These are phyloP conservation scores for Amblyteles armatorius DNA, from an alignment of 2,888 invertebrate genomes.

Conservation along the genomic window DNA sequence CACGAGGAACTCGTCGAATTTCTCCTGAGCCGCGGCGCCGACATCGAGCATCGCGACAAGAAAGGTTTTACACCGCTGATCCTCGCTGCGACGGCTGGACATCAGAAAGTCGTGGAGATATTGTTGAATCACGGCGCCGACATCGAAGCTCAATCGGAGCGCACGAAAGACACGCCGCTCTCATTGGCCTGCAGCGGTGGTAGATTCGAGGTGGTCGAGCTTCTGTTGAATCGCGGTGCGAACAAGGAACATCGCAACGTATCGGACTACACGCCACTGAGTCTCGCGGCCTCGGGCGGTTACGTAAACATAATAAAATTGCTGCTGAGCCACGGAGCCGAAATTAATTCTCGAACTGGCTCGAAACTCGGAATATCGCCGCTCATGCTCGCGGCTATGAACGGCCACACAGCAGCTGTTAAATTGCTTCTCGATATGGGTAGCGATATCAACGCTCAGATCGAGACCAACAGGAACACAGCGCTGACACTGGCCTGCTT, in stretches of 20 bases:
- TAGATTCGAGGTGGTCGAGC: slow-evolving; percentile 97
- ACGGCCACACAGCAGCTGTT: slow-evolving; percentile 98
- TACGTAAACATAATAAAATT: slow-evolving; percentile 99
- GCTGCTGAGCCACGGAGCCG: slow-evolving; percentile 96
- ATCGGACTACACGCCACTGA: slow-evolving; percentile 99
- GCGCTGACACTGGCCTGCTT: slow-evolving; percentile 99
- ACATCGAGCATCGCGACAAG: slow-evolving; percentile 98
- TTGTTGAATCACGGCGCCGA: slow-evolving; percentile 97
- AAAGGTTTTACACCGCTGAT: slow-evolving; percentile 99
- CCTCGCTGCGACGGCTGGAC: slow-evolving; percentile 98
- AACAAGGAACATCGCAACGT: slow-evolving; percentile 99
- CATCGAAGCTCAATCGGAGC: slow-evolving; percentile 99
- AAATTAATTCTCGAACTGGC: slow-evolving; percentile 98
- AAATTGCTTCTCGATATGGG: slow-evolving; percentile 98
- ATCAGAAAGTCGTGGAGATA: slow-evolving; percentile 96
- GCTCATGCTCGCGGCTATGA: slow-evolving; percentile 99
- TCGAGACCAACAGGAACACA: slow-evolving; percentile 99
- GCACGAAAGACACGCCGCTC: slow-evolving; percentile 99
- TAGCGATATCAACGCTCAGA: slow-evolving; percentile 99
- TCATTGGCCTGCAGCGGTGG: slow-evolving; percentile 99
- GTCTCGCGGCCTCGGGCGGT: slow-evolving; percentile 98
- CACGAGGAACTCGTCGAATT: slow-evolving; percentile 98
- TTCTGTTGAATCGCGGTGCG: slow-evolving; percentile 94
- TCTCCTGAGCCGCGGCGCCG: slow-evolving; percentile 95
- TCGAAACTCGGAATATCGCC: slow-evolving; percentile 99